phyloP scores from a whole-genome alignment of 1,140 invertebrate species.

The Pseudomyrmex sp. region DNA sequence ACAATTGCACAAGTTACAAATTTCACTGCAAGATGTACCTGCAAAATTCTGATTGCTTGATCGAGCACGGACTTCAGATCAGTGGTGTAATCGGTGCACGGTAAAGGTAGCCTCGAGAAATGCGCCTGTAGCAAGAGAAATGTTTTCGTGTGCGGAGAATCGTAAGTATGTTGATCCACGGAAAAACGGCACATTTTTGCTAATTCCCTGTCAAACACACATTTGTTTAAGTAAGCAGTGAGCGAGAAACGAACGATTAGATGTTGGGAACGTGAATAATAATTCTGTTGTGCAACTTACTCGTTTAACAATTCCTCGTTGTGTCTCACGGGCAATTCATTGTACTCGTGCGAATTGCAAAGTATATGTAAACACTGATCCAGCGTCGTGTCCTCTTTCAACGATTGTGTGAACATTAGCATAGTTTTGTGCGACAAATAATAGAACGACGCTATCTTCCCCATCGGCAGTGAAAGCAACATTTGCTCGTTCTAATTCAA shows the following conservation, averaged over 20 bases:
- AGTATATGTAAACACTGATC: constrained; percentile 93
- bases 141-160: constrained; percentile 97
- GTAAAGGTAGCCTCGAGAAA: constrained; percentile 92
- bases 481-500: constrained; percentile 88
- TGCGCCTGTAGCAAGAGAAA: constrained; percentile 97
- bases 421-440: constrained; percentile 98
- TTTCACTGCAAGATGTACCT: constrained; percentile 86
- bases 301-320: constrained; percentile 98
- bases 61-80: constrained; percentile 99
- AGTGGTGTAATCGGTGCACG: constrained; percentile 97
- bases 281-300: constrained; percentile 83
- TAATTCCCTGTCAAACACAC: constrained; percentile 88
- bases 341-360: constrained; percentile 95
- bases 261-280: background rate
- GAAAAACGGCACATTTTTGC: constrained; percentile 91
- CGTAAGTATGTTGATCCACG: constrained; percentile 90
- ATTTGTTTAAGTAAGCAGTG: background rate
- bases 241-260: background rate
- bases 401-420: constrained; percentile 90
- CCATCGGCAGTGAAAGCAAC: constrained; percentile 93
- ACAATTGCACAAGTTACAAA: too few relatives aligned
- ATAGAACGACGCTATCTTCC: constrained; percentile 98
- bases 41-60: constrained; percentile 97
- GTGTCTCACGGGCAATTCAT: constrained; percentile 97
- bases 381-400: constrained; percentile 88